Evolutionary conservation across 2,888 invertebrate genomes (phyloP), one percentile per base, ranked within the genome.

Genomic region (Eurytoma californica): DNA sequence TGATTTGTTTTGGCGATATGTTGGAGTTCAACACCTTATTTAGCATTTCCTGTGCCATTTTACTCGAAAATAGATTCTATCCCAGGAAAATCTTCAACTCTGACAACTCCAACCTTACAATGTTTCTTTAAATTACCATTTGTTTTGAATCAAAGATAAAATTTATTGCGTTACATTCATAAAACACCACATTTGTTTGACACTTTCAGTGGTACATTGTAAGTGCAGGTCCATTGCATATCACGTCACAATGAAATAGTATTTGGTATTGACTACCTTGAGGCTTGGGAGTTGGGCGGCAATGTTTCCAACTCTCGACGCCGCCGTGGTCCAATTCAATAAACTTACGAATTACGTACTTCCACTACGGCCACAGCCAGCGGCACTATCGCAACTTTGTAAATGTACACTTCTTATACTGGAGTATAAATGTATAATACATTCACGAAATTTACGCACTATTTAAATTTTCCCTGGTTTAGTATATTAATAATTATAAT

Each of bases 41-140:
- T 73, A 86, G 67, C 76, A 86, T 82, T 72, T 82, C 76, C 78
- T 84, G 82, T 65, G 84, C 85, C 86, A 86, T 86, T 73, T 75
- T 79, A 12, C 61, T 12, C 16, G 14, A 39, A 0, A 39, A 7
- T 7, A 39, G 39, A 7, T 4, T 39, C 39, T 7, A 39, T 4
- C 3, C 3, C 7, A 39, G 39, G 0, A 3, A 39, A 39, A 39
- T 3, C 39, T 39, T 39, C 3, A 39, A 39, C 3, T 7, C 39
- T 39, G 7, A 39, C 7, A 7, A 39, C 39, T 39, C 39, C 39
- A 39, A 39, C 39, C 39, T 39, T 3, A 39, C 4, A 39, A 39
- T 7, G 39, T 3, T 39, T 39, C 39, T 7, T 39, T 39, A 39
- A 39, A 4, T 39, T 3, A 0, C 7, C 39, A 39, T 39, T 39